phyloP scores from a whole-genome alignment of 2,888 invertebrate species.

The Epinotia bilunana region DNA sequence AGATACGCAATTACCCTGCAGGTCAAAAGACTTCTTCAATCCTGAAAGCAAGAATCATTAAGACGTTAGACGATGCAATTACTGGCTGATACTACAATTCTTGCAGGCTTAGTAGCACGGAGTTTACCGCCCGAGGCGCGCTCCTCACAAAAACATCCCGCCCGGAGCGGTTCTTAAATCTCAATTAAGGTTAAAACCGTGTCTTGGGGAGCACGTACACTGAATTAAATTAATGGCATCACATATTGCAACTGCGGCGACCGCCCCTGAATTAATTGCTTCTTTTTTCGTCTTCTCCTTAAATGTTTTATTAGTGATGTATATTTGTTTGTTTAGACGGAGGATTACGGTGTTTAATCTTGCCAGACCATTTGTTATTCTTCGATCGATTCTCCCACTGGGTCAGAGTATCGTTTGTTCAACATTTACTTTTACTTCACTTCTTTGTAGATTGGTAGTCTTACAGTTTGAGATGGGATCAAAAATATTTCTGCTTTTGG shows the following conservation, averaged over 20 bases:
- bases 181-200: slow-evolving; percentile 83
- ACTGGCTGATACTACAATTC: slow-evolving; percentile 41
- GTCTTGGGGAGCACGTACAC: slow-evolving; percentile 79
- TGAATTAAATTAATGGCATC: slow-evolving; percentile 84
- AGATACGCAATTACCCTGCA: not conserved
- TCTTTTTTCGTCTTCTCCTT: slow-evolving; percentile 74
- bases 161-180: slow-evolving; percentile 80
- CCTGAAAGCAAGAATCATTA: slow-evolving; percentile 34
- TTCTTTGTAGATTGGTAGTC: not conserved
- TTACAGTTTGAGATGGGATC: too few species aligned
- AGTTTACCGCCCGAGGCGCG: slow-evolving; percentile 55
- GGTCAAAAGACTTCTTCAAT: not conserved
- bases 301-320: slow-evolving; percentile 77
- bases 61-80: slow-evolving; percentile 40
- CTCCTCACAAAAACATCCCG: slow-evolving; percentile 69
- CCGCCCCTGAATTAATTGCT: slow-evolving; percentile 75
- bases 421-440: not conserved
- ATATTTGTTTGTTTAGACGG: slow-evolving; percentile 70
- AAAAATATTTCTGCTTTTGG: too few species aligned
- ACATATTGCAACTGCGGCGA: slow-evolving; percentile 79
- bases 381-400: slow-evolving; percentile 34
- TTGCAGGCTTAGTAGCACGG: slow-evolving; percentile 38
- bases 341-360: slow-evolving; percentile 61
- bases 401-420: slow-evolving; percentile 25
- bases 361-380: slow-evolving; percentile 48